Evolutionary conservation across 2,113 vertebrate genomes (phyloP), one percentile per base, ranked within the genome.

Genomic region (Brachyhypopomus gauderio): DNA sequence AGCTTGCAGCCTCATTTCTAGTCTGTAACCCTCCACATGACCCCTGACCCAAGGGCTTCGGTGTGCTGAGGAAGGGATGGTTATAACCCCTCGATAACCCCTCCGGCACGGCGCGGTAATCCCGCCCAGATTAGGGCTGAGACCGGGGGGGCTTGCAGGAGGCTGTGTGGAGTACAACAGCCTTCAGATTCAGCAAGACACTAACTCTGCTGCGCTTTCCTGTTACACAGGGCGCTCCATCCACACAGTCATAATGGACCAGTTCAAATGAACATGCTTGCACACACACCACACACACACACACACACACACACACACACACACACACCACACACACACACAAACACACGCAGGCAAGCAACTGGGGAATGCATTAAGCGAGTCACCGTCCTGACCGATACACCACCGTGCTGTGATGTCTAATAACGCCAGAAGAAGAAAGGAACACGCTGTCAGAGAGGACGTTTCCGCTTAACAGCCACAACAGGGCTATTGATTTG

Each of bases 401-500:
- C 45, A 20, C 38, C 78, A 58, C 36, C 12, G 5, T 17, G 74
- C 38, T 17, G 34, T 74, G 60, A 70, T 38, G 30, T 27, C 23
- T 38, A 52, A 27, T 30, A 58, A 38, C 0, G 0, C 1, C 6
- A 17, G 6, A 20, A 85, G 70, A 81, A 82, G 27, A 56, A 36
- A 3, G 34, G 34, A 38, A 62, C 62, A 41, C 72, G 45, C 30
- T 62, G 80, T 82, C 81, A 14, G 25, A 58, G 76, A 84, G 80
- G 78, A 30, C 79, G 83, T 77, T 86, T 86, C 79, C 80, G 63
- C 79, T 86, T 79, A 83, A 83, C 64, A 75, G 59, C 82, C 71
- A 72, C 72, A 87, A 88, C 85, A 17, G 48, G 55, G 77, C 78
- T 85, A 89, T 88, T 87, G 86, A 91, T 91, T 89, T 85, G 34